Conservation (phyloP, 2,797 vertebrate species). For the Hippocampus kuda region DNA sequence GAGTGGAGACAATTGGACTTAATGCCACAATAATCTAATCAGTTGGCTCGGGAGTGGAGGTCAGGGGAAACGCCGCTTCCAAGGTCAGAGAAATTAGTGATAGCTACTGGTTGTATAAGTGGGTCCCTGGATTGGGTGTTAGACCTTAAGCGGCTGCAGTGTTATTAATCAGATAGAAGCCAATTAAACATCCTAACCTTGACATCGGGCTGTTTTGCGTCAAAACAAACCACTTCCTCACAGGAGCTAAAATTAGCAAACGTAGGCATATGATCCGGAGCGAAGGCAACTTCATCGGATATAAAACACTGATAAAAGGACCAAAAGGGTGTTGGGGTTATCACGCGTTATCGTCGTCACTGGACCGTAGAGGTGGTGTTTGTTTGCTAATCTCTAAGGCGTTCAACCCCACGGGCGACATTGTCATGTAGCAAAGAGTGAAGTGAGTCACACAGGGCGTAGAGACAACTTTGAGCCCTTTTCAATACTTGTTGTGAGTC, state of each 20-base stretch:
- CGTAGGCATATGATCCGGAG: background rate
- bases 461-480: background rate
- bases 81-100: conserved; percentile 38
- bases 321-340: background rate
- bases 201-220: background rate
- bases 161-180: conserved; percentile 6
- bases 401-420: conserved; percentile 19
- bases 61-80: conserved; percentile 39
- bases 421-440: background rate
- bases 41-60: conserved; percentile 30
- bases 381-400: conserved; percentile 1
- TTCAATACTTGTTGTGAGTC: conserved; percentile 31
- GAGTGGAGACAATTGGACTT: conserved; percentile 33
- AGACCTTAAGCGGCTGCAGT: conserved; percentile 1
- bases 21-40: conserved; percentile 49
- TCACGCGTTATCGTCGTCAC: background rate
- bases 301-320: background rate
- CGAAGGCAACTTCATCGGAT: background rate
- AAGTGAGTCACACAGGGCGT: conserved; percentile 25
- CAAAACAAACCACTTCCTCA: background rate
- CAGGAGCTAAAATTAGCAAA: background rate
- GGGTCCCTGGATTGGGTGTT: conserved; percentile 12
- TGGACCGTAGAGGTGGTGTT: background rate
- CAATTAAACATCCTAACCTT: conserved; percentile 23
- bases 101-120: conserved; percentile 20